Percentiles rank a stretch among this genome's conserved stretches.
Evolutionary conservation across 2,888 invertebrate genomes (phyloP).

Genomic region (Spatulosminthurus flaviceps): DNA sequence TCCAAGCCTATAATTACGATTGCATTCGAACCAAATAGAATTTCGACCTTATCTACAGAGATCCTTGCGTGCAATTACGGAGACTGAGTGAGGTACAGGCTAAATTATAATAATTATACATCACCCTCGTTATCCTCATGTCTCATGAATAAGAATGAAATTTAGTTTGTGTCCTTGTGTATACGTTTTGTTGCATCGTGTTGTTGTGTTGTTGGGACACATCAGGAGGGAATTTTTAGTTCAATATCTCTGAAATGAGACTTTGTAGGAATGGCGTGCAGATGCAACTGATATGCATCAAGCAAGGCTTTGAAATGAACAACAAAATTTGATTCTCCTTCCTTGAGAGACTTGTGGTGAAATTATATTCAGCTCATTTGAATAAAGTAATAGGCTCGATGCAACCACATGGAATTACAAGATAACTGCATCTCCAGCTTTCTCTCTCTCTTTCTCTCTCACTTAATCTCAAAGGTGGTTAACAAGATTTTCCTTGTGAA

Average conservation of each 20-base stretch:
- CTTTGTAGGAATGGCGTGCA: not conserved
- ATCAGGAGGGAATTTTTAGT: not conserved
- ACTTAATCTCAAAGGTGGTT: no score
- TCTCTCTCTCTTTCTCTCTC: no score
- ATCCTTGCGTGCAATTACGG: conserved; percentile 1
- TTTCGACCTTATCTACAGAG: not conserved
- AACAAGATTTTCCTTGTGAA: not conserved
- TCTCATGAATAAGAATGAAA: not conserved
- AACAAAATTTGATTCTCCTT: conserved; percentile 28
- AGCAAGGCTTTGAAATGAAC: not conserved
- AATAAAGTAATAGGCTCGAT: conserved; percentile 18
- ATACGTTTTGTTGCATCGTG: no score
- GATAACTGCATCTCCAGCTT: conserved; percentile 6
- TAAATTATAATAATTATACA: conserved; percentile 5
- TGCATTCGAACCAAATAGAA: no score
- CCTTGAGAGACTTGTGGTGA: not conserved
- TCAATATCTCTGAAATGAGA: no score
- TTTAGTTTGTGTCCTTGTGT: no score
- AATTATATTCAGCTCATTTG: conserved; percentile 6
- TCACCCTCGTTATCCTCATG: conserved; percentile 6
- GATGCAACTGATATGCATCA: conserved; percentile 1
- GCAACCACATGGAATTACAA: conserved; percentile 14
- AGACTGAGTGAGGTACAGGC: not conserved
- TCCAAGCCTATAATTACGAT: no score
- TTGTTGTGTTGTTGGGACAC: no score